Conservation (phyloP, 2,888 invertebrate genomes). For the Lissonota sp. region DNA sequence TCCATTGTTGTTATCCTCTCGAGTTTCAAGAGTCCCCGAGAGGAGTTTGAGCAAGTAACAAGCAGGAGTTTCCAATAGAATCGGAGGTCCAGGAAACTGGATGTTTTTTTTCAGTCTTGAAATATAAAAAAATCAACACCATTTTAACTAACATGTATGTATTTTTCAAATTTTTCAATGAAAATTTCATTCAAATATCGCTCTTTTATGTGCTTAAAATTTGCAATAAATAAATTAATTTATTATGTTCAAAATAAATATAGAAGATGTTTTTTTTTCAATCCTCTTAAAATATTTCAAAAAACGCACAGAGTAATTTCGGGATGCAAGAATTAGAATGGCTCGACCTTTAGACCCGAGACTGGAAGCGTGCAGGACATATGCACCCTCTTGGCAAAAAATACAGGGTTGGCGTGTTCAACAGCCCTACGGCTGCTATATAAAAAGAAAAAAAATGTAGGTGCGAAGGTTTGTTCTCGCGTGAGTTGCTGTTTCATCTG, state of each 20-base stretch:
- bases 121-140: too few relatives aligned
- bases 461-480: conserved; percentile 35
- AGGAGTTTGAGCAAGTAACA: conserved; percentile 13
- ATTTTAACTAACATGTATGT: too few relatives aligned
- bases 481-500: background rate
- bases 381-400: conserved; percentile 25
- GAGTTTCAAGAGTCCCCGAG: conserved; percentile 18
- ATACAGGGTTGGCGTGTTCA: conserved; percentile 28
- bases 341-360: background rate
- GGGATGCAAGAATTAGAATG: background rate
- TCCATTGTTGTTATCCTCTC: conserved; percentile 21
- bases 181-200: too few relatives aligned
- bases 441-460: conserved; percentile 23
- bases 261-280: too few relatives aligned
- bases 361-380: conserved; percentile 20
- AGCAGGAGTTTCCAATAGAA: conserved; percentile 10
- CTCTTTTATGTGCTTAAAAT: too few relatives aligned
- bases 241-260: too few relatives aligned
- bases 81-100: conserved; percentile 31
- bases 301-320: background rate
- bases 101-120: conserved; percentile 34
- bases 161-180: too few relatives aligned
- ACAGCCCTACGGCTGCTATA: conserved; percentile 25
- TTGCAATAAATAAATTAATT: too few relatives aligned
- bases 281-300: background rate